Percentiles rank a stretch among this genome's conserved stretches.
These are phyloP conservation scores for Conchocele bisecta DNA, from an alignment of 2,888 invertebrate species.

Conservation along the genomic window DNA sequence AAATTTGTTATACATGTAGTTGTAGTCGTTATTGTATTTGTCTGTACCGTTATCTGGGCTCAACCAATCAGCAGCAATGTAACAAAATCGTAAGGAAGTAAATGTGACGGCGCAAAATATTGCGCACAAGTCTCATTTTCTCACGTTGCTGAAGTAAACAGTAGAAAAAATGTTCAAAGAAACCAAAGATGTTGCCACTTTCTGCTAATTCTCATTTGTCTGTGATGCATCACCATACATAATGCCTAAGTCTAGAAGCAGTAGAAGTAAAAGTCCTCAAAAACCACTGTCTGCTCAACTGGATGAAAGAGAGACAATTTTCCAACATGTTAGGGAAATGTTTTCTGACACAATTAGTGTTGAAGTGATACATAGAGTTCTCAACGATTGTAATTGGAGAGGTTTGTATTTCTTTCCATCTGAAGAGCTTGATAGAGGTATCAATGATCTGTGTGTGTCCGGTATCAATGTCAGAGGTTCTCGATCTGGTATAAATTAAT, in stretches of 20 bases:
- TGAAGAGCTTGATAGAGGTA: too few relatives aligned
- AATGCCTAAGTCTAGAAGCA: constrained; percentile 54
- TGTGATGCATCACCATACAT: neutral
- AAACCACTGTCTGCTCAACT: constrained; percentile 12
- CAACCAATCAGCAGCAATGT: constrained; percentile 4
- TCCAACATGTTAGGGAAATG: constrained; percentile 52
- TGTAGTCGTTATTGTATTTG: too few relatives aligned
- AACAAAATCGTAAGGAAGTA: constrained; percentile 34
- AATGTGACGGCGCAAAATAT: constrained; percentile 32
- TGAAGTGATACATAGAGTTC: constrained; percentile 46
- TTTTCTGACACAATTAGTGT: constrained; percentile 37
- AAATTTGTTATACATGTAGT: too few relatives aligned
- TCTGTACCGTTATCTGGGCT: neutral
- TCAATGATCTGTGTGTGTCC: too few relatives aligned
- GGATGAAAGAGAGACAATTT: constrained; percentile 30
- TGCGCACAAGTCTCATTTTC: constrained; percentile 23
- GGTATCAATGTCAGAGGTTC: too few relatives aligned
- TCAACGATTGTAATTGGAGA: constrained; percentile 47
- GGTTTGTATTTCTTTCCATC: too few relatives aligned
- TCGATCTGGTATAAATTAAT: too few relatives aligned
- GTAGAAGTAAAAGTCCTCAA: constrained; percentile 48
- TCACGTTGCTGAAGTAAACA: too few relatives aligned
- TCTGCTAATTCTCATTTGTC: too few relatives aligned
- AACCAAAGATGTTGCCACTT: too few relatives aligned
- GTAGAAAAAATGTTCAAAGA: neutral